Conservation (phyloP, 1,140 invertebrate genomes). For the Ephestia elutella region DNA sequence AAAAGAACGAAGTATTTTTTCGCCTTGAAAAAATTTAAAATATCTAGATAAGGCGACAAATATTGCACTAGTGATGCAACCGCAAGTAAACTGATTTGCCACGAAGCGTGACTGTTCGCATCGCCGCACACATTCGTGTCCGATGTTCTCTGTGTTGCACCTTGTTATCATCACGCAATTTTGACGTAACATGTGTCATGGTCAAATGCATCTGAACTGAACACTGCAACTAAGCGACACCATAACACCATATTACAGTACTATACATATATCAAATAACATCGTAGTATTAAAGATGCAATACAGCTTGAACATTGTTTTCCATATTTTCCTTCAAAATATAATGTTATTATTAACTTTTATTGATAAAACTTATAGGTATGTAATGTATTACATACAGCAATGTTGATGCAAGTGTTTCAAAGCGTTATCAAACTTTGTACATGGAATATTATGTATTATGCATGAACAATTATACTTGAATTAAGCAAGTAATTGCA, state of each 20-base stretch:
- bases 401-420: not conserved
- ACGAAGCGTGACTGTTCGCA: slow-evolving; percentile 27
- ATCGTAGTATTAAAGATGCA: not conserved
- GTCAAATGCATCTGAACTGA: slow-evolving; percentile 19
- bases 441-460: not conserved
- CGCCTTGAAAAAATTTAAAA: too few relatives aligned
- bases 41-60: slow-evolving; percentile 6
- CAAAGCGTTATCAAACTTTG: not conserved
- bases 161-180: slow-evolving; percentile 25
- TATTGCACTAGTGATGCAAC: slow-evolving; percentile 37
- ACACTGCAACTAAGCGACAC: not conserved
- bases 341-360: too few relatives aligned
- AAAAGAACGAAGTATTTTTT: too few relatives aligned
- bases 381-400: not conserved
- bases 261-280: too few relatives aligned
- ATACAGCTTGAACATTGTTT: too few relatives aligned
- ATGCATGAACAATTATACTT: too few relatives aligned
- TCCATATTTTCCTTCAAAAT: not conserved
- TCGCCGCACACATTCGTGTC: slow-evolving; percentile 12
- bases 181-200: slow-evolving; percentile 27
- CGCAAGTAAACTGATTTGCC: slow-evolving; percentile 37
- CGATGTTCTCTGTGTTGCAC: not conserved
- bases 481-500: too few relatives aligned
- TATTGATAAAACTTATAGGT: not conserved
- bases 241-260: not conserved